Percentiles rank a stretch among this genome's conserved stretches.
These are phyloP conservation scores for Panulirus ornatus DNA, from an alignment of 1,140 invertebrate genomes.

Conservation along the genomic window DNA sequence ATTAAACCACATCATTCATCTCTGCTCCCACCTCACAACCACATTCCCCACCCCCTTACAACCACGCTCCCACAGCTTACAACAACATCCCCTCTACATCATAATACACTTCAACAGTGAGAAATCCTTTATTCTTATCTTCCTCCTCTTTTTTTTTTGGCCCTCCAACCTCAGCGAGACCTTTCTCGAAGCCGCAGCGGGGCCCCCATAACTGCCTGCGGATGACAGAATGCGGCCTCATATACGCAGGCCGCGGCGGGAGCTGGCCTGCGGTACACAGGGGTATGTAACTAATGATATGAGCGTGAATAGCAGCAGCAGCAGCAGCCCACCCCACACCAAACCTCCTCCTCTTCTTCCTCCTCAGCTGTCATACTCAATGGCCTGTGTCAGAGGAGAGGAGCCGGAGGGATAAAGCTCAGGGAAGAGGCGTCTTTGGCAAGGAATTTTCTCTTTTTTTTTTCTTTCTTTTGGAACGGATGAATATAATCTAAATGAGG, in stretches of 20 bases:
- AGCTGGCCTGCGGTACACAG: not conserved
- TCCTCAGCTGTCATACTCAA: not conserved
- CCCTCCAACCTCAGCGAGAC: not conserved
- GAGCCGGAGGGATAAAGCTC: not conserved
- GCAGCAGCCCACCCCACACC: not conserved
- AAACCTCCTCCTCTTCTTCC: no score
- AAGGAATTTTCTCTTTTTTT: not conserved
- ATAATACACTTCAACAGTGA: not conserved
- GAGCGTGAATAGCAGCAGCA: conserved; percentile 1
- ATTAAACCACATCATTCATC: not conserved
- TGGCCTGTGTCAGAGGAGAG: not conserved
- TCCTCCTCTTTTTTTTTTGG: not conserved
- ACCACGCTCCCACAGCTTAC: not conserved
- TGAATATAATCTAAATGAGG: not conserved
- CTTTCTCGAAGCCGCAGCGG: not conserved
- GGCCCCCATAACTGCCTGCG: not conserved
- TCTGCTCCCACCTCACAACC: not conserved
- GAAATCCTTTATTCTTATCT: not conserved
- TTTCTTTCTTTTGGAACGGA: no score
- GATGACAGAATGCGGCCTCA: not conserved
- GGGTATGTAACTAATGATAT: conserved; percentile 17
- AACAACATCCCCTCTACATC: not conserved
- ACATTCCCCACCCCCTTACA: not conserved
- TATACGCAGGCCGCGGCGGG: not conserved
- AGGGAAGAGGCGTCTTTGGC: not conserved